Percentiles rank a stretch among this genome's conserved stretches.
Evolutionary conservation across 2,797 vertebrate species (phyloP).

Genomic region (Poeciliopsis turneri): DNA sequence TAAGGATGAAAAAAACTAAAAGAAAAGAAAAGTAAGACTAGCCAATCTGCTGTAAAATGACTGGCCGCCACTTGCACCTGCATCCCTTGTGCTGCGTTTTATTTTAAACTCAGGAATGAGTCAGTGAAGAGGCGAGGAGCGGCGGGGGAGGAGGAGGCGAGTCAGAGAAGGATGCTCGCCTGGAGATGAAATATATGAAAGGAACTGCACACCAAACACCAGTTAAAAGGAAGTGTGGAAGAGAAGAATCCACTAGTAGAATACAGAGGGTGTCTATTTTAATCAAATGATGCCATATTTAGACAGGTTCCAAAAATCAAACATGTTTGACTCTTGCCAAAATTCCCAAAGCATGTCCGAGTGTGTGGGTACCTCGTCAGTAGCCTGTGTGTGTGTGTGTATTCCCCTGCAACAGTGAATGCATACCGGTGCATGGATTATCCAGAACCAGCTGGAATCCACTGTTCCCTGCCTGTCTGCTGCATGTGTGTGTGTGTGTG

Average conservation of each 20-base stretch:
- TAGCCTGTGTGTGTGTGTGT: constrained; percentile 7
- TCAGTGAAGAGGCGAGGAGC: constrained; percentile 61
- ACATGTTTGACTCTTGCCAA: neutral
- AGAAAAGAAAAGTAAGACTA: constrained; percentile 29
- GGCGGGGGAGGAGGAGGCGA: constrained; percentile 36
- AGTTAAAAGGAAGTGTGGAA: constrained; percentile 12
- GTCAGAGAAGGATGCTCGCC: constrained; percentile 41
- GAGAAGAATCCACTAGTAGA: neutral
- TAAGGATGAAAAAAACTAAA: constrained; percentile 32
- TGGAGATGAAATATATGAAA: constrained; percentile 48
- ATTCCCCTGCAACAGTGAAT: constrained; percentile 44
- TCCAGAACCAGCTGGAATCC: constrained; percentile 61
- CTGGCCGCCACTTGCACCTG: constrained; percentile 56
- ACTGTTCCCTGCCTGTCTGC: constrained; percentile 43
- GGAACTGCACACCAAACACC: constrained; percentile 35
- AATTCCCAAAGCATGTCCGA: constrained; percentile 5
- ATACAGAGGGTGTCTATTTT: constrained; percentile 17
- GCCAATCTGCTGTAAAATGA: constrained; percentile 45
- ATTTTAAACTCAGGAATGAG: constrained; percentile 68
- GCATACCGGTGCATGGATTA: constrained; percentile 43
- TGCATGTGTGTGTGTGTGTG: neutral
- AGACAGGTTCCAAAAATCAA: neutral
- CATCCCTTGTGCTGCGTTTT: constrained; percentile 55
- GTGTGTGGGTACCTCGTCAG: constrained; percentile 14
- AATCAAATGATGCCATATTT: constrained; percentile 7